Base-by-base conservation (phyloP, 2,888 invertebrate genomes). In the Diabrotica balteata region DNA sequence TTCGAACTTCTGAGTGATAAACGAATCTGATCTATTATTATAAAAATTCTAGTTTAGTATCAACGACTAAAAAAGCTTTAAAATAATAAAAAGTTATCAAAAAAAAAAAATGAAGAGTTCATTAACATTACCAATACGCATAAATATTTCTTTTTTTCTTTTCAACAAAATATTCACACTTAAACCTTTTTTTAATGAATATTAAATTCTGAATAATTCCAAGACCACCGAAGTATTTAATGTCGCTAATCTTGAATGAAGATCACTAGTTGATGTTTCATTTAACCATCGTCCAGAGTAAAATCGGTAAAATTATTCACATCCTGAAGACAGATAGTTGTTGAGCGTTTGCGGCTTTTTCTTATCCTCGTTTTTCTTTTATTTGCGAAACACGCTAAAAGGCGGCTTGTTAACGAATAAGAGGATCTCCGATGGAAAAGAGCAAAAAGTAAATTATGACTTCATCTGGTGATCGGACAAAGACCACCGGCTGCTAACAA, bases 331-430 rank as follows among this genome's bases (percentile, higher is more conserved):
- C 11, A 51, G 51, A 10, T 51, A 51, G 51, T 51, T 11, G 11
- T n/a, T n/a, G n/a, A n/a, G 47, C 47, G 10, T 47, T 32, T 32
- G 32, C 10, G 8, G 10, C 10, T 47, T 51, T 11, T 51, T 51
- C 11, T 51, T 11, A 7, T 51, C 11, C 11, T 51, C n/a, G n/a
- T 51, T 51, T 11, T 51, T 10, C 51, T 51, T 51, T 51, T 51
- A 11, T 51, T 11, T 11, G 51, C 51, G 11, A 47, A 59, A 69
- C 69, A 63, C 68, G 62, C 67, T 66, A 67, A 72, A 73, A 73
- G 72, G 72, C 73, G 73, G 73, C 72, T 73, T 68, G 73, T 73
- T 73, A 73, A 73, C 72, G 73, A 72, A 72, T 73, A 73, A 68
- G 63, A 67, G 69, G 69, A 67, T 67, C 65, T 70, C 70, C 67